Conservation (phyloP, 2,888 invertebrate genomes). For the Sinopyrophorus schimmeli region DNA sequence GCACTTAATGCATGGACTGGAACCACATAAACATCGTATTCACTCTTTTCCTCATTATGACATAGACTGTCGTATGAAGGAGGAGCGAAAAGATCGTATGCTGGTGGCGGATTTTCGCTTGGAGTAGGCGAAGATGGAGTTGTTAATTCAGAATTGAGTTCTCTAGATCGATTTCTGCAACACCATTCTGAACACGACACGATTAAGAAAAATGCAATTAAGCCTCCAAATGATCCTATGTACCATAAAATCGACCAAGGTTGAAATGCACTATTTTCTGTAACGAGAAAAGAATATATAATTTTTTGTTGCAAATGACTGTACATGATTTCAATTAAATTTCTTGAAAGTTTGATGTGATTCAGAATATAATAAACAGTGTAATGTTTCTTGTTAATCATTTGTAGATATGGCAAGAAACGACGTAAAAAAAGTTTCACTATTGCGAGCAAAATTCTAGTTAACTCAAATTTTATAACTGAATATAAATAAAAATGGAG, state of each 20-base stretch:
- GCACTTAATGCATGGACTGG: conserved; percentile 47
- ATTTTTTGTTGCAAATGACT: too few species aligned
- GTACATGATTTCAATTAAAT: too few species aligned
- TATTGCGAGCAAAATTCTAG: too few species aligned
- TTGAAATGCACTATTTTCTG: conserved; percentile 50
- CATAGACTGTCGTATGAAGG: conserved; percentile 59
- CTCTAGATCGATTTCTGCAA: conserved; percentile 50
- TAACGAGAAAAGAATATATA: conserved; percentile 32
- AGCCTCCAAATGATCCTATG: conserved; percentile 61
- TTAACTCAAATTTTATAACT: too few species aligned
- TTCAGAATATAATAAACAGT: too few species aligned
- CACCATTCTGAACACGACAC: conserved; percentile 63
- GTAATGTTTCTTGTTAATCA: too few species aligned
- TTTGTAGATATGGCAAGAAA: too few species aligned
- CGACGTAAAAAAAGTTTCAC: too few species aligned
- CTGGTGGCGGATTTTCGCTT: conserved; percentile 55
- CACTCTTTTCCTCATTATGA: conserved; percentile 49
- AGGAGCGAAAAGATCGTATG: conserved; percentile 61
- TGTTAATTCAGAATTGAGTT: conserved; percentile 33
- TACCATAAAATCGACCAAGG: conserved; percentile 64
- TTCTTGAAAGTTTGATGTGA: too few species aligned
- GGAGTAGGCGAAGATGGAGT: conserved; percentile 22
- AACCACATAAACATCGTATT: conserved; percentile 58
- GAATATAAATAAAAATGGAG: too few species aligned
- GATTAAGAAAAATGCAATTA: conserved; percentile 61